These are phyloP conservation scores for Lacerta bilineata DNA, from an alignment of 2,797 vertebrate genomes.

Conservation along the genomic window DNA sequence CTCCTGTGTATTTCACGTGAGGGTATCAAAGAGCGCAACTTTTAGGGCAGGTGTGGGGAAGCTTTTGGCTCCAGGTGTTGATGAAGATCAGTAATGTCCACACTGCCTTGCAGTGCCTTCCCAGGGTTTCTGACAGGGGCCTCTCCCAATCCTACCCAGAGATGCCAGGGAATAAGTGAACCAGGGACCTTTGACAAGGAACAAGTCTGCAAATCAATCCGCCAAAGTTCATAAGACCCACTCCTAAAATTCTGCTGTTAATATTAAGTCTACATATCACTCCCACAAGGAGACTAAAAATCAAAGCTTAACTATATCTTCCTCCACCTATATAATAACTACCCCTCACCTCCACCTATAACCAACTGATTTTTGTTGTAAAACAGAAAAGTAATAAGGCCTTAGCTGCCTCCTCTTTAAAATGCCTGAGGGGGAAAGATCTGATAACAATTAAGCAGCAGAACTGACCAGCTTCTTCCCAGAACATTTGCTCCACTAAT, in stretches of 20 bases:
- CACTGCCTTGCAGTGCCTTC: too few relatives aligned
- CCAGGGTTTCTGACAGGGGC: too few relatives aligned
- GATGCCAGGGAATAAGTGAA: too few relatives aligned
- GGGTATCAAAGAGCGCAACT: neutral
- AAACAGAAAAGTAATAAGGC: neutral
- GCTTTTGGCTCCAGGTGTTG: neutral
- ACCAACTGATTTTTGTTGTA: neutral
- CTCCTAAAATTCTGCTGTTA: conserved; percentile 14
- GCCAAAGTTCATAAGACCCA: neutral
- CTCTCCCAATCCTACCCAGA: too few relatives aligned
- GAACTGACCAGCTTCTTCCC: neutral
- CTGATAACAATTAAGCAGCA: neutral
- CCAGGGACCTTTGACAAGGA: neutral
- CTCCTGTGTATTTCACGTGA: neutral
- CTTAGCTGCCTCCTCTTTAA: neutral
- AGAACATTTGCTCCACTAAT: neutral
- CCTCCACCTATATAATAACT: too few relatives aligned
- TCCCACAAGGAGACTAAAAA: neutral
- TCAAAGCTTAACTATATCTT: too few relatives aligned
- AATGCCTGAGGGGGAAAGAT: neutral
- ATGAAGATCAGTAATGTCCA: neutral
- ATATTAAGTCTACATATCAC: neutral
- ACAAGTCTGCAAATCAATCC: neutral
- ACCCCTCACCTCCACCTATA: neutral
- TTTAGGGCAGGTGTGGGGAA: neutral